A percentile compares a stretch with the other conserved stretches of the same genome.
Conservation (phyloP, 2,797 vertebrate genomes). For the Sebastes minor region DNA sequence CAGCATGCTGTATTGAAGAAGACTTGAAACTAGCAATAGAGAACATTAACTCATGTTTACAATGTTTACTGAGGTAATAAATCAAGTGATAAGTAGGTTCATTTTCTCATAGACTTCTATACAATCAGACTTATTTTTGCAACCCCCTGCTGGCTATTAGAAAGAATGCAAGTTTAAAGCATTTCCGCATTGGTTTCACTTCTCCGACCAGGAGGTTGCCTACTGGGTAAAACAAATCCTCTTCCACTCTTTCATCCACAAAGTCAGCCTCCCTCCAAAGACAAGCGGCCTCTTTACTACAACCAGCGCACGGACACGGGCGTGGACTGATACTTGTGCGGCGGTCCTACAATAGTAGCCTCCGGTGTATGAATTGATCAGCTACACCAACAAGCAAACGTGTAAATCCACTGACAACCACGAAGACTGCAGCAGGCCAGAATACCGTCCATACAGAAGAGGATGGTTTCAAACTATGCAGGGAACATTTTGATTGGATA, state of each 20-base stretch:
- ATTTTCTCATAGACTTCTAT: too few relatives aligned
- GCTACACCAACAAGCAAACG: background rate
- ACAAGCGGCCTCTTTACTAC: background rate
- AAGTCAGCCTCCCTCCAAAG: background rate
- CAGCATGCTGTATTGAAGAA: too few relatives aligned
- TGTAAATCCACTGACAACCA: background rate
- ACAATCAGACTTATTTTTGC: too few relatives aligned
- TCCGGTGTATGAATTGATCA: background rate
- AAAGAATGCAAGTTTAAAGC: too few relatives aligned
- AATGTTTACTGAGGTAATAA: too few relatives aligned
- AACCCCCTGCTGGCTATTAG: too few relatives aligned
- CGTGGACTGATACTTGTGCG: rapidly evolving
- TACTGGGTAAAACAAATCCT: background rate
- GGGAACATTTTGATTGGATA: background rate
- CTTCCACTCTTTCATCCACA: background rate
- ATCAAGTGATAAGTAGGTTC: too few relatives aligned
- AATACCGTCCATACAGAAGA: background rate
- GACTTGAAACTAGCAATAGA: too few relatives aligned
- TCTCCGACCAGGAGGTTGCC: too few relatives aligned
- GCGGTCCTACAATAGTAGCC: background rate
- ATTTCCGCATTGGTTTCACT: too few relatives aligned
- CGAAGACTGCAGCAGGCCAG: background rate
- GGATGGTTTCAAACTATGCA: background rate
- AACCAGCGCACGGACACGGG: background rate
- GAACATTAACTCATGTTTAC: too few relatives aligned